Evolutionary conservation across 2,797 vertebrate species (phyloP).

Genomic region (Botia almorhae): DNA sequence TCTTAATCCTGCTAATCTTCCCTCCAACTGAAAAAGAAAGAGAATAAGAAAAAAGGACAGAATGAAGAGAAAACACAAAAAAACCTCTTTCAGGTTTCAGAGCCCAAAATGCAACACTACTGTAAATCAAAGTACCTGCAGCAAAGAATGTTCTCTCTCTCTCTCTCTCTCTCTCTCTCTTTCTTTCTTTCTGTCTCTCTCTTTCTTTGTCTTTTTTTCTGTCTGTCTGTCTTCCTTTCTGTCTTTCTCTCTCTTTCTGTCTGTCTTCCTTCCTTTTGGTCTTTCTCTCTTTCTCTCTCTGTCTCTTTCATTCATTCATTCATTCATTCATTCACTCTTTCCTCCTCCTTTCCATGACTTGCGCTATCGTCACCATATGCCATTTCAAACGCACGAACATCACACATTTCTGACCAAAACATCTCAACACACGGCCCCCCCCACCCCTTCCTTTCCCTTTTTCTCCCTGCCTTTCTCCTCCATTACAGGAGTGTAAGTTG

Average conservation of each 20-base stretch:
- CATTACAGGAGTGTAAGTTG: conserved; percentile 56
- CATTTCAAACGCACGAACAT: conserved; percentile 8
- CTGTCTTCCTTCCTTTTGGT: not conserved
- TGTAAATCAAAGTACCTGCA: conserved; percentile 78
- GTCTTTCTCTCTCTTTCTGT: no score
- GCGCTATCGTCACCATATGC: not conserved
- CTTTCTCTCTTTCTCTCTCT: conserved; percentile 62
- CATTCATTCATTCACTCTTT: not conserved
- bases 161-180: no score
- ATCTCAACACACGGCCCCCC: conserved; percentile 22
- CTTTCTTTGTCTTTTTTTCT: no score
- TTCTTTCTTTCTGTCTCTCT: no score
- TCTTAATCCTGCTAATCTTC: conserved; percentile 98
- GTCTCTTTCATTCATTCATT: conserved; percentile 1
- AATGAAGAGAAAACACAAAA: conserved; percentile 67
- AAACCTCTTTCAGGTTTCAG: conserved; percentile 79
- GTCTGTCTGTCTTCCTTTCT: no score
- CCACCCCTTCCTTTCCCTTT: conserved; percentile 22
- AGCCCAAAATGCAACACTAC: conserved; percentile 77
- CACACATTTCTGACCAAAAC: conserved; percentile 61
- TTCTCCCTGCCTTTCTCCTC: conserved; percentile 38
- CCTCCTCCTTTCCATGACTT: not conserved
- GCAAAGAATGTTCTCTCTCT: conserved; percentile 25
- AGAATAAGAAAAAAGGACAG: conserved; percentile 63
- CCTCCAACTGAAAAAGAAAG: conserved; percentile 81